phyloP scores from a whole-genome alignment of 2,797 vertebrate genomes.

The Euthynnus affinis region DNA sequence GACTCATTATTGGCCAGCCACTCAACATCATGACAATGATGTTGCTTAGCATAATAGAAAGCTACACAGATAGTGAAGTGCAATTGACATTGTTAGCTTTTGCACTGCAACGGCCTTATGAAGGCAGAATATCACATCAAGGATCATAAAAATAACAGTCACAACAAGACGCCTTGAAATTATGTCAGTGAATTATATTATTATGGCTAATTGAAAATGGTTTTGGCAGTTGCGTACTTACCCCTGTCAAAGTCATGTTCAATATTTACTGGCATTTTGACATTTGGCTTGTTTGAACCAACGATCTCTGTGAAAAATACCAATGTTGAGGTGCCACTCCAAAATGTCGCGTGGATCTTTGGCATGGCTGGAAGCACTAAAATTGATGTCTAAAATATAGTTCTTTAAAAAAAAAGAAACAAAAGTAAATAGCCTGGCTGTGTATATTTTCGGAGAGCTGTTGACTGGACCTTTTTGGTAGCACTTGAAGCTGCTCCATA shows the following conservation, averaged over 20 bases:
- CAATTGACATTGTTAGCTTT: too few relatives aligned
- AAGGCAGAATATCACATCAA: too few relatives aligned
- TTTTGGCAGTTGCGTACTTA: neutral
- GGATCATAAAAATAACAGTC: neutral
- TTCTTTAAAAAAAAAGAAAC: slow-evolving; percentile 31
- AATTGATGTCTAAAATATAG: slow-evolving; percentile 24
- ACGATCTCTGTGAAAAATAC: too few relatives aligned
- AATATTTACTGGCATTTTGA: too few relatives aligned
- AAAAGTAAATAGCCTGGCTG: slow-evolving; percentile 38
- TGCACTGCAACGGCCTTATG: too few relatives aligned
- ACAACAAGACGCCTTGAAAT: neutral
- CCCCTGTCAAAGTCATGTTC: neutral
- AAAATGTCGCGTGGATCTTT: slow-evolving; percentile 5
- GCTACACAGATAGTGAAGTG: too few relatives aligned
- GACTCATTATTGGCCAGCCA: neutral
- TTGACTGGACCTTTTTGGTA: slow-evolving; percentile 37
- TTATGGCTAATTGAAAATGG: neutral
- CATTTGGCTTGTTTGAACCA: neutral
- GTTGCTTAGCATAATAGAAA: too few relatives aligned
- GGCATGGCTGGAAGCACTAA: slow-evolving; percentile 7
- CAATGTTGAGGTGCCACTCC: too few relatives aligned
- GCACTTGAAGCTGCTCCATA: slow-evolving; percentile 52
- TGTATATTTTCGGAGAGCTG: slow-evolving; percentile 46
- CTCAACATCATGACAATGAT: too few relatives aligned
- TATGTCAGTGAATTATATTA: neutral